Percentiles rank a stretch among this genome's conserved stretches.
Evolutionary conservation across 2,888 invertebrate genomes (phyloP).

Genomic region (Halocaridina rubra): DNA sequence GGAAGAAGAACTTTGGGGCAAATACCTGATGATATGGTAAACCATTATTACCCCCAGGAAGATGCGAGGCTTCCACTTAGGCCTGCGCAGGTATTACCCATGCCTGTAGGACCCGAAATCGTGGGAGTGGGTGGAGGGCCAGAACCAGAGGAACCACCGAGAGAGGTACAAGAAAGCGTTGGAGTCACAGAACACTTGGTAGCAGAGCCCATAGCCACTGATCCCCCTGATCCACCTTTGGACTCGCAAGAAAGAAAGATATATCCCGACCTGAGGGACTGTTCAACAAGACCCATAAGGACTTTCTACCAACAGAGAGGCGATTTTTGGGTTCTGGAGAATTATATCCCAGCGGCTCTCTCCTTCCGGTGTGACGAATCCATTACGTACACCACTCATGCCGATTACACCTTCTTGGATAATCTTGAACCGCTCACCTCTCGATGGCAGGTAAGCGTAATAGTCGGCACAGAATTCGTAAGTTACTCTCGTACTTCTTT

Average conservation of each 20-base stretch:
- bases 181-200: constrained; percentile 55
- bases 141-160: constrained; percentile 52
- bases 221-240: constrained; percentile 55
- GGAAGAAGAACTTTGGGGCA: constrained; percentile 39
- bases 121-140: neutral
- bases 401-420: constrained; percentile 90
- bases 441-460: constrained; percentile 79
- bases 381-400: constrained; percentile 92
- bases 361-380: constrained; percentile 81
- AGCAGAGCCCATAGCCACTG: constrained; percentile 35
- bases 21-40: neutral
- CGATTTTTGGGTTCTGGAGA: constrained; percentile 87
- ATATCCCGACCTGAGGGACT: constrained; percentile 53
- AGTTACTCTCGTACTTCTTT: no score
- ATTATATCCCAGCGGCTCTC: constrained; percentile 78
- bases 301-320: constrained; percentile 75
- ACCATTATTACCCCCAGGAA: no score
- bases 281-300: constrained; percentile 22
- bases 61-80: no score
- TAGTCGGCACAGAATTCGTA: no score
- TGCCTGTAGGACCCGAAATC: neutral
- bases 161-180: constrained; percentile 56
- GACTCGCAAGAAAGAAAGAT: constrained; percentile 56
- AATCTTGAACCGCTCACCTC: constrained; percentile 87
- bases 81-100: no score